Evolutionary conservation across 2,113 vertebrate species (phyloP).

Genomic region (Crocuta crocuta): DNA sequence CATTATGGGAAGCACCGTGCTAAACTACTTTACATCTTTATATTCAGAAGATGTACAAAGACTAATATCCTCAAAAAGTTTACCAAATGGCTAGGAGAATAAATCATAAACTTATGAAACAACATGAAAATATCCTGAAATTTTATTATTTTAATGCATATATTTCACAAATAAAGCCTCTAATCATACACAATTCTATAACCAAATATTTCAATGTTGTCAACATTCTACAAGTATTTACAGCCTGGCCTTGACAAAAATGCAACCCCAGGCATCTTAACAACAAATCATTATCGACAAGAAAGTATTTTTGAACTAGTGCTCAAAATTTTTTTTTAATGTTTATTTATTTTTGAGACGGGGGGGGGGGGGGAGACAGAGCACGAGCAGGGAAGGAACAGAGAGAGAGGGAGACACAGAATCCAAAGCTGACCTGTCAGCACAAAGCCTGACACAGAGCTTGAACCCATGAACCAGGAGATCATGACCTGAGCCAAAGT

Average conservation of each 20-base stretch:
- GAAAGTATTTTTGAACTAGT: conserved; percentile 66
- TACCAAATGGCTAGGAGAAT: conserved; percentile 19
- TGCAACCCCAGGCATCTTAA: conserved; percentile 81
- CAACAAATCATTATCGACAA: conserved; percentile 80
- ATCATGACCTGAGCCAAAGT: too few relatives aligned
- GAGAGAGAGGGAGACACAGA: too few relatives aligned
- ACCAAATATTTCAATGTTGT: conserved; percentile 83
- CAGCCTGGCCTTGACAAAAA: conserved; percentile 83
- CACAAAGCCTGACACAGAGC: too few relatives aligned
- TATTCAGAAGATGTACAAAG: neutral
- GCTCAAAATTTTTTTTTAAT: too few relatives aligned
- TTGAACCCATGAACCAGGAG: too few relatives aligned
- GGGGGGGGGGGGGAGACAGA: too few relatives aligned
- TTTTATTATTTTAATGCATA: conserved; percentile 86
- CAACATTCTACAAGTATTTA: conserved; percentile 85
- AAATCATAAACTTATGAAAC: conserved; percentile 20
- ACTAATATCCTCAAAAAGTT: neutral
- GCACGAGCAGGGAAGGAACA: too few relatives aligned
- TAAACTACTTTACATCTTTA: neutral
- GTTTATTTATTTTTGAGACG: too few relatives aligned
- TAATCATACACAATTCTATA: conserved; percentile 81
- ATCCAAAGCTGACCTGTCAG: too few relatives aligned
- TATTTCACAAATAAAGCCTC: conserved; percentile 85
- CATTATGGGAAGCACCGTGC: neutral
- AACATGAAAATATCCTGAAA: conserved; percentile 64